Evolutionary conservation across 2,797 vertebrate genomes (phyloP).

Genomic region (Chelon auratus): DNA sequence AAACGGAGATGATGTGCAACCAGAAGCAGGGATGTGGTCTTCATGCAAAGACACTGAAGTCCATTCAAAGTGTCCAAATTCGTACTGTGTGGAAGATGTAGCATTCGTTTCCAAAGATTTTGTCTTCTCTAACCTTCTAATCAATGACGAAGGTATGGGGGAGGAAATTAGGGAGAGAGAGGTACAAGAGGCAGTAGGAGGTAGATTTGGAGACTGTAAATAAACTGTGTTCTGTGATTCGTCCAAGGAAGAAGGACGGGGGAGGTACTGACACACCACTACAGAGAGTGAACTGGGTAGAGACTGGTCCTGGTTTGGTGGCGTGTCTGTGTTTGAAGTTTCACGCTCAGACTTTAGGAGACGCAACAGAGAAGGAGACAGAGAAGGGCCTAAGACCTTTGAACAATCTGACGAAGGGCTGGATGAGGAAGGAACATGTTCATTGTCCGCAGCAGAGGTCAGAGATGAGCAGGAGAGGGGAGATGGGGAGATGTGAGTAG

Average conservation of each 20-base stretch:
- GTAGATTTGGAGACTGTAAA: neutral
- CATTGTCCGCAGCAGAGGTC: slow-evolving; percentile 3
- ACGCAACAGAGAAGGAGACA: neutral
- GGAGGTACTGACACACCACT: too few species aligned
- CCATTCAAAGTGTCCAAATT: neutral
- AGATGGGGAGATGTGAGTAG: neutral
- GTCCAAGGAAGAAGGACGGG: neutral
- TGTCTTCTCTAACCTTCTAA: neutral
- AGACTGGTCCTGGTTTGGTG: neutral
- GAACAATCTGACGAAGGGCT: slow-evolving; percentile 2
- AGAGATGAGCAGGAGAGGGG: neutral
- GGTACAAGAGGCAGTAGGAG: neutral
- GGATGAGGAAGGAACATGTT: neutral
- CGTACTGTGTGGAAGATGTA: neutral
- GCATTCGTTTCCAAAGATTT: neutral
- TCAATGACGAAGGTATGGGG: neutral
- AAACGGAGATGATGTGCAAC: neutral
- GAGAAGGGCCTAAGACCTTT: neutral
- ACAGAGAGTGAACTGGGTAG: neutral
- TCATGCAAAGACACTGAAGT: too few species aligned
- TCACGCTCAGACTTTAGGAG: slow-evolving; percentile 4
- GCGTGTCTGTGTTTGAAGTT: slow-evolving; percentile 2
- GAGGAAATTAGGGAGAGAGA: neutral
- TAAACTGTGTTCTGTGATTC: neutral
- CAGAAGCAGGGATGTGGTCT: neutral